Evolutionary conservation across 2,113 vertebrate genomes (phyloP).

Genomic region (Thinocorus orbignyianus): DNA sequence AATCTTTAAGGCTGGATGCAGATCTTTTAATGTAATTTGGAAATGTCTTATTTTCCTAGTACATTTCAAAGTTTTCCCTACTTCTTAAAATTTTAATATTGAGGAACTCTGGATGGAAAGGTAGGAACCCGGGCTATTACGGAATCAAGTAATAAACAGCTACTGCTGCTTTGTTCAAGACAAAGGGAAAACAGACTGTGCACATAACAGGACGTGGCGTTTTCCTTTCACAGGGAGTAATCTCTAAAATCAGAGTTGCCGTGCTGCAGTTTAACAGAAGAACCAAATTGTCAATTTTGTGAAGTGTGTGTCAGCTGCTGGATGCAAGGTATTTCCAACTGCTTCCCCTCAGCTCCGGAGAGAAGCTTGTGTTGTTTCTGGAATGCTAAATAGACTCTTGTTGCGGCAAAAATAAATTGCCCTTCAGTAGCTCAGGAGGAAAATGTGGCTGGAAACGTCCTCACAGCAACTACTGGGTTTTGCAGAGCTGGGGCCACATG

Average conservation of each 20-base stretch:
- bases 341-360: neutral
- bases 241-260: neutral
- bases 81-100: neutral
- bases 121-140: fast-evolving
- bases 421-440: neutral
- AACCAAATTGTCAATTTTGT: neutral
- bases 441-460: neutral
- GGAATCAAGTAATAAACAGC: neutral
- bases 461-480: neutral
- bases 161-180: neutral
- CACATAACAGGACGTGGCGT: neutral
- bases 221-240: neutral
- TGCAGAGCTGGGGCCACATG: neutral
- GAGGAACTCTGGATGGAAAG: neutral
- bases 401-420: neutral
- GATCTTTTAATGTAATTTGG: neutral
- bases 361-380: fast-evolving
- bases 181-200: fast-evolving
- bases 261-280: neutral
- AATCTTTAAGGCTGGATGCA: neutral
- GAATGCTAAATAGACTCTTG: neutral
- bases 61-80: neutral
- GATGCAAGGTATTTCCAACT: neutral
- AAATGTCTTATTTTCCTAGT: neutral
- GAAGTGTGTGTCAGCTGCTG: neutral